These are phyloP conservation scores for Micropoecilia bifurca DNA, from an alignment of 2,797 vertebrate genomes.

Conservation along the genomic window DNA sequence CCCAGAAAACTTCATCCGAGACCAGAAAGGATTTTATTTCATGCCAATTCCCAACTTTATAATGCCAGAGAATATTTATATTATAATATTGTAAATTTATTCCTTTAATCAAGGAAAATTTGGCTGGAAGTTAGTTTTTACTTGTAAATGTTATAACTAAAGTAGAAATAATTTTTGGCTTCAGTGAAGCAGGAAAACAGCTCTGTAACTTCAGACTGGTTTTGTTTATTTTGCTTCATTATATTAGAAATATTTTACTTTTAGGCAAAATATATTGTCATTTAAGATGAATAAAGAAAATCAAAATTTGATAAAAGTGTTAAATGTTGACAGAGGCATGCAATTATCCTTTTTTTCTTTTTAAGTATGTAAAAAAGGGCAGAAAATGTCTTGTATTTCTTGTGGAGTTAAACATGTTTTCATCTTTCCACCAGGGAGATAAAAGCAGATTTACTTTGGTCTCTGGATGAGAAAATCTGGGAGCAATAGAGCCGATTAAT, in stretches of 20 bases:
- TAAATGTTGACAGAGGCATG: too few species aligned
- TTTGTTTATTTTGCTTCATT: neutral
- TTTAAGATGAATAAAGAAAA: too few species aligned
- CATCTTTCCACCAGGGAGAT: neutral
- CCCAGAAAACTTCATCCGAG: neutral
- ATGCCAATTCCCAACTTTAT: neutral
- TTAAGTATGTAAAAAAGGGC: too few species aligned
- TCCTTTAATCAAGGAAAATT: neutral
- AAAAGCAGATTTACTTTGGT: neutral
- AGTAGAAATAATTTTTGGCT: too few species aligned
- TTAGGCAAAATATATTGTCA: neutral
- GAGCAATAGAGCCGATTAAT: constrained; percentile 27
- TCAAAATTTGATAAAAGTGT: too few species aligned
- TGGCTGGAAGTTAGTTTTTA: neutral
- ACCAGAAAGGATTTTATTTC: neutral
- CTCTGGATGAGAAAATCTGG: neutral
- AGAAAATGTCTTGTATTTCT: neutral
- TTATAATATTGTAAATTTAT: neutral
- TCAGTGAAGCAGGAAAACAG: too few species aligned
- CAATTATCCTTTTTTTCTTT: too few species aligned
- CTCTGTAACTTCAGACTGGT: neutral
- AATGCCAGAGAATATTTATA: neutral
- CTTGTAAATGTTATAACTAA: neutral
- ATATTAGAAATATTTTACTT: neutral
- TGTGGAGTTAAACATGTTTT: neutral